A percentile compares a stretch with the other conserved stretches of the same genome.
phyloP scores from a whole-genome alignment of 2,888 invertebrate genomes.

The Drosophila infuscata region DNA sequence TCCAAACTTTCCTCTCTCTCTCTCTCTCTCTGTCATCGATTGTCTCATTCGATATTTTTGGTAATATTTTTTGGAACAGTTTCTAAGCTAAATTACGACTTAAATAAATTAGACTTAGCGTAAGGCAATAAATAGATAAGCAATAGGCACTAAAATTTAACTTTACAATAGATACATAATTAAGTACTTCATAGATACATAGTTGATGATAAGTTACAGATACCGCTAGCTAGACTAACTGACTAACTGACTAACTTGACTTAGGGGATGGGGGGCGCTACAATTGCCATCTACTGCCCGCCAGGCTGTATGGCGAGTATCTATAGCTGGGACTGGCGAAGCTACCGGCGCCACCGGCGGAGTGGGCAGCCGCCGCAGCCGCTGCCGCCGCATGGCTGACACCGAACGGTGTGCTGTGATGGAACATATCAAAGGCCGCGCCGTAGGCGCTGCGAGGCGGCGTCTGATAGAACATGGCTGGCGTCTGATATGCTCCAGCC shows the following conservation, averaged over 20 bases:
- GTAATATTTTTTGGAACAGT: conserved; percentile 52
- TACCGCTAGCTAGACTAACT: conserved; percentile 46
- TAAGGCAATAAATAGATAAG: conserved; percentile 75
- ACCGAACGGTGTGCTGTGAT: conserved; percentile 85
- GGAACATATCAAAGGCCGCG: conserved; percentile 85
- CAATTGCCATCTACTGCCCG: conserved; percentile 85
- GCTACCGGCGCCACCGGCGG: conserved; percentile 76
- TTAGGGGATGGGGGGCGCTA: conserved; percentile 46
- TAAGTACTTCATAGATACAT: conserved; percentile 40
- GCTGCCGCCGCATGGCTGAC: conserved; percentile 82
- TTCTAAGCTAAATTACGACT: conserved; percentile 55
- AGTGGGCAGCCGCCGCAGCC: conserved; percentile 78
- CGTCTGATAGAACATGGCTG: conserved; percentile 84
- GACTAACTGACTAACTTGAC: conserved; percentile 27
- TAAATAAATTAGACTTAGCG: conserved; percentile 68
- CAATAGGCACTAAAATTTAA: conserved; percentile 70
- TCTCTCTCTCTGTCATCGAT: not conserved
- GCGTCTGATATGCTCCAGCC: conserved; percentile 77
- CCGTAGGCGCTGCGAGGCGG: conserved; percentile 84
- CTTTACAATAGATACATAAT: conserved; percentile 44
- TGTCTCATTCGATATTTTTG: conserved; percentile 51
- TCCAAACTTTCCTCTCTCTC: conserved; percentile 12
- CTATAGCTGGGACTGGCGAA: conserved; percentile 85
- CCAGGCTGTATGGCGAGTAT: conserved; percentile 84
- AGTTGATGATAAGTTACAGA: conserved; percentile 31